Percentiles rank a stretch among this genome's conserved stretches.
Evolutionary conservation across 1,140 invertebrate species (phyloP).

Genomic region (Agraylea sexmaculata): DNA sequence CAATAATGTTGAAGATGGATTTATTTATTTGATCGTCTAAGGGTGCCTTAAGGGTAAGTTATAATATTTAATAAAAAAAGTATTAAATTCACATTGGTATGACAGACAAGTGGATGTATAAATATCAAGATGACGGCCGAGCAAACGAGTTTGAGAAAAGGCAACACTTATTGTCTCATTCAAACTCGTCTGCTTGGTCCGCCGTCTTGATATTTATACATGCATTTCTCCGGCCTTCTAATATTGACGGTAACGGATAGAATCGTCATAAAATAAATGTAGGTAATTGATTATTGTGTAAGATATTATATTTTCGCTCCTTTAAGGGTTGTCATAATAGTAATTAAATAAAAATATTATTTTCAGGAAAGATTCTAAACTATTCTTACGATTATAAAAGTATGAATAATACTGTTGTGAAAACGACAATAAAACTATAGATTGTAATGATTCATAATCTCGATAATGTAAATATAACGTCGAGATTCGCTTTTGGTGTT

Average conservation of each 20-base stretch:
- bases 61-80: not conserved
- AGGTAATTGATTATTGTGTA: not conserved
- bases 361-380: slow-evolving; percentile 1
- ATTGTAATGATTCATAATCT: no score
- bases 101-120: no score
- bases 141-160: no score
- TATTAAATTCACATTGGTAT: no score
- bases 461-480: no score
- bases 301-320: not conserved
- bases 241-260: no score
- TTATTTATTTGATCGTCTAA: not conserved
- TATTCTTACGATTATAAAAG: not conserved
- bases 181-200: no score
- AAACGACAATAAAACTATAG: slow-evolving; percentile 17
- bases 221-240: no score
- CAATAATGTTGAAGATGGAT: not conserved
- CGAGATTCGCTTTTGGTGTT: no score
- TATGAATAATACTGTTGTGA: slow-evolving; percentile 16
- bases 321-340: not conserved
- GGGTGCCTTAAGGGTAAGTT: not conserved
- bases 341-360: slow-evolving; percentile 2
- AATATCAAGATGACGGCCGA: no score
- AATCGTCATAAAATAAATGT: slow-evolving; percentile 7
- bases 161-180: no score
- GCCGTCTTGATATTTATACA: no score